Conservation (phyloP, 2,113 vertebrate species). For the Cervus canadensis region DNA sequence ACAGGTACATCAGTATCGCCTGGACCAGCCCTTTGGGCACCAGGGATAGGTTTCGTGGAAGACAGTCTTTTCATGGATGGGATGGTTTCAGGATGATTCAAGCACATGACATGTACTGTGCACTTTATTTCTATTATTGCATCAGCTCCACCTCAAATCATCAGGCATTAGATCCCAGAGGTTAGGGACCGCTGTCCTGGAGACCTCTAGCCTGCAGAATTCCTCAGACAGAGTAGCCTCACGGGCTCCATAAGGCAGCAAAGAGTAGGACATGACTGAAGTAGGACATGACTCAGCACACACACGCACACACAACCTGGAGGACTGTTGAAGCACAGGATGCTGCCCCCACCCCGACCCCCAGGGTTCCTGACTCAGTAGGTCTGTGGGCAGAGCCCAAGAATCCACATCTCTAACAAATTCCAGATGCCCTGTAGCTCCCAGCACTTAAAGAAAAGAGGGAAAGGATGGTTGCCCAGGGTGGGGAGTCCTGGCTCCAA, state of each 20-base stretch:
- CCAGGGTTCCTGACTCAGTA: background rate
- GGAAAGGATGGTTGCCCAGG: fast-evolving
- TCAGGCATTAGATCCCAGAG: background rate
- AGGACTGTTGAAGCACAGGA: background rate
- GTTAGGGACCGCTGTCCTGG: background rate
- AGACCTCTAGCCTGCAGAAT: background rate
- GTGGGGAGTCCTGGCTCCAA: background rate
- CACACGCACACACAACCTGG: background rate
- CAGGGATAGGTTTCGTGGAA: background rate
- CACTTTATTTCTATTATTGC: background rate
- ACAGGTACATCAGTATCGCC: background rate
- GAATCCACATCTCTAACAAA: background rate
- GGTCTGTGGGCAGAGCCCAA: background rate
- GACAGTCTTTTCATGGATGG: background rate
- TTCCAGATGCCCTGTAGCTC: background rate
- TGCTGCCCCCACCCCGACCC: fast-evolving
- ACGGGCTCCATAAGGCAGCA: background rate
- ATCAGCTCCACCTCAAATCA: background rate
- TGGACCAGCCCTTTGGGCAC: background rate
- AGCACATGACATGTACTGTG: background rate
- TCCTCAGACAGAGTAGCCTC: background rate
- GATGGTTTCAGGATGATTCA: background rate
- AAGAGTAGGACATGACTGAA: background rate
- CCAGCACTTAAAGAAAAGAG: background rate
- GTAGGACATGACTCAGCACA: background rate